phyloP scores from a whole-genome alignment of 2,113 vertebrate species.

The Amphiprion ocellaris region DNA sequence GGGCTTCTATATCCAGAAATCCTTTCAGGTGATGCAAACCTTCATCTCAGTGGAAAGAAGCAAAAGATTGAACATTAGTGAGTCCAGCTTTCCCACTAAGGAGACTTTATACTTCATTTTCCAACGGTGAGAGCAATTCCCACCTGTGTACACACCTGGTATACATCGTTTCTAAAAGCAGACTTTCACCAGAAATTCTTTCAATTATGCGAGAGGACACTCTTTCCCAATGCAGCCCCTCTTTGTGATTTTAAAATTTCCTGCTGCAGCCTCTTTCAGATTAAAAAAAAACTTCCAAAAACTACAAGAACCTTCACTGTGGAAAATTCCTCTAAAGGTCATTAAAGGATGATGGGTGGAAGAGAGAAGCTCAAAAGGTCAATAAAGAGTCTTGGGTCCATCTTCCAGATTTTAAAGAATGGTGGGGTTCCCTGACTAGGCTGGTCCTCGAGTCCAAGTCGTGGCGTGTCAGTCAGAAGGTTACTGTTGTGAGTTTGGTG shows the following conservation, averaged over 20 bases:
- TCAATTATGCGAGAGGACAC: conserved; percentile 6
- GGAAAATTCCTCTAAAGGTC: conserved; percentile 25
- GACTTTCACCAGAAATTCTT: conserved; percentile 5
- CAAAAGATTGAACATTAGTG: conserved; percentile 6
- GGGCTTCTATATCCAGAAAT: conserved; percentile 16
- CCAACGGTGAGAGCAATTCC: background rate
- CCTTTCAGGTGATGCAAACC: conserved; percentile 38
- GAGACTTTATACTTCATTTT: conserved; percentile 22
- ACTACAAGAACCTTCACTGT: conserved; percentile 36
- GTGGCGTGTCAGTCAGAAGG: conserved; percentile 8
- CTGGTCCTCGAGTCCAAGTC: conserved; percentile 26
- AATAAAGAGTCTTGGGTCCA: conserved; percentile 2
- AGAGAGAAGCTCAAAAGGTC: conserved; percentile 27
- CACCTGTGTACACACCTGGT: too few species aligned
- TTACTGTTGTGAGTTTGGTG: conserved; percentile 20
- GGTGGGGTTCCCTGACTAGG: conserved; percentile 34
- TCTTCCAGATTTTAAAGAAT: conserved; percentile 15
- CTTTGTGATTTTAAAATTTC: conserved; percentile 29
- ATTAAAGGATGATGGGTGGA: conserved; percentile 28
- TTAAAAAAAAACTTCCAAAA: conserved; percentile 9
- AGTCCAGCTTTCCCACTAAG: conserved; percentile 21
- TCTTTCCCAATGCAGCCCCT: background rate
- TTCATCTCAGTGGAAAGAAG: conserved; percentile 9
- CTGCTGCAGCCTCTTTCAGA: conserved; percentile 17
- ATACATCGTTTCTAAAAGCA: background rate